phyloP scores from a whole-genome alignment of 2,797 vertebrate species.

The Agapornis canus region DNA sequence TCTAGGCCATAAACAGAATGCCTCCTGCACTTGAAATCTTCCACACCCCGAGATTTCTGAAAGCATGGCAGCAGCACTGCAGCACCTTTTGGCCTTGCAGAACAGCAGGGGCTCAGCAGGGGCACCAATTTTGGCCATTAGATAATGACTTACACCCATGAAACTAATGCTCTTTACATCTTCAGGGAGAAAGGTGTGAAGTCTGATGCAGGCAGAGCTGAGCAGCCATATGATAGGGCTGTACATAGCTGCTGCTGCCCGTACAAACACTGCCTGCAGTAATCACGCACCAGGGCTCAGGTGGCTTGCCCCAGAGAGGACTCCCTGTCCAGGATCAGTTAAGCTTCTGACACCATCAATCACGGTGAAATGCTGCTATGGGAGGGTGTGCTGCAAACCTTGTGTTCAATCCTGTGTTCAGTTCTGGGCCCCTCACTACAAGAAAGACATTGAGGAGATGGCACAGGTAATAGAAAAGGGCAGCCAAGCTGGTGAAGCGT shows the following conservation, averaged over 20 bases:
- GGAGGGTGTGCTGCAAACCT: neutral
- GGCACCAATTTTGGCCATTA: neutral
- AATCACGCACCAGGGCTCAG: neutral
- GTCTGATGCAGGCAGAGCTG: neutral
- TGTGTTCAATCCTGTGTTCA: neutral
- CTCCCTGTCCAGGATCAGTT: conserved; percentile 36
- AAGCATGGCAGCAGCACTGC: neutral
- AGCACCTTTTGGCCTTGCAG: neutral
- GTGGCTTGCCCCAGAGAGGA: neutral
- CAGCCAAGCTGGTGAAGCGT: neutral
- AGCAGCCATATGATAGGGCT: neutral
- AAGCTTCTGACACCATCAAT: conserved; percentile 35
- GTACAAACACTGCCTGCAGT: neutral
- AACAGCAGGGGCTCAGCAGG: neutral
- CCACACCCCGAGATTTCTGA: neutral
- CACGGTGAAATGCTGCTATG: neutral
- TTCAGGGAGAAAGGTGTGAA: neutral
- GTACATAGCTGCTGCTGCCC: neutral
- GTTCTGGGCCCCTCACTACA: neutral
- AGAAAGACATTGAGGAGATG: neutral
- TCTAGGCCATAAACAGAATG: conserved; percentile 37
- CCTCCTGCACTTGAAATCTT: neutral
- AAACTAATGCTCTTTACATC: neutral
- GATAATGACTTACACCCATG: fast-evolving
- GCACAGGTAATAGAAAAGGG: neutral